Base-by-base conservation (phyloP, 2,888 invertebrate genomes). In the Anticlea derivata region DNA sequence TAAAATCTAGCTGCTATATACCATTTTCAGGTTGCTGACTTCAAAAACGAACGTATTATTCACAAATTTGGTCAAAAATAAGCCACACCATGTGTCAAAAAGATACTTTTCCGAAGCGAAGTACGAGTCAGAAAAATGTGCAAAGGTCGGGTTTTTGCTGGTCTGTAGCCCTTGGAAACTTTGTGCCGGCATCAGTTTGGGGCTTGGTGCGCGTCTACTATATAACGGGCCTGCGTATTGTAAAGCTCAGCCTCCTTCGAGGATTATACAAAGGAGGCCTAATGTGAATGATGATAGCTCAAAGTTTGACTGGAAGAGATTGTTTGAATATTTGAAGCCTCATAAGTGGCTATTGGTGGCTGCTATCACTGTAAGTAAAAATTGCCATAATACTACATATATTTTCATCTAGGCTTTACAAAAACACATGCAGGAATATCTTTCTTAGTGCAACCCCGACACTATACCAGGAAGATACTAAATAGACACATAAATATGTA, bases 221-320 rank as follows among this genome's bases (percentile, higher is more conserved):
- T 77, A 66, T 54, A 79, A 93, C 73, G 91, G 92, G 27, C 92
- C 93, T 3, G 95, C 93, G 1, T 94, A 93, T 68, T 94, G 95
- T 58, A 95, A 94, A 51, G 89, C 94, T 1, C 80, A 78, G 45
- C 75, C 83, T 33, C 78, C 80, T 31, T 87, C 92, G 1, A 91
- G 92, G 58, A 77, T 92, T 70, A 88, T 92, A 65, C 94, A 93
- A 83, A 92, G 93, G 70, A 86, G 92, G 43, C 77, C 81, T 1
- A 83, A 86, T 60, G 56, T 89, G 5, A 62, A 79, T 20, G 91
- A 91, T 38, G 92, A 92, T 43, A 90, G 92, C 60, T 77, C 91
- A 0, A 91, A 92, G 55, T 97, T 97, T 85, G 95, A 96, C 72
- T 97, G 97, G 97, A 87, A 79, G 11, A 93, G 92, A 54, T 93